phyloP scores from a whole-genome alignment of 2,113 vertebrate genomes.

The Haplotaxodon microlepis region DNA sequence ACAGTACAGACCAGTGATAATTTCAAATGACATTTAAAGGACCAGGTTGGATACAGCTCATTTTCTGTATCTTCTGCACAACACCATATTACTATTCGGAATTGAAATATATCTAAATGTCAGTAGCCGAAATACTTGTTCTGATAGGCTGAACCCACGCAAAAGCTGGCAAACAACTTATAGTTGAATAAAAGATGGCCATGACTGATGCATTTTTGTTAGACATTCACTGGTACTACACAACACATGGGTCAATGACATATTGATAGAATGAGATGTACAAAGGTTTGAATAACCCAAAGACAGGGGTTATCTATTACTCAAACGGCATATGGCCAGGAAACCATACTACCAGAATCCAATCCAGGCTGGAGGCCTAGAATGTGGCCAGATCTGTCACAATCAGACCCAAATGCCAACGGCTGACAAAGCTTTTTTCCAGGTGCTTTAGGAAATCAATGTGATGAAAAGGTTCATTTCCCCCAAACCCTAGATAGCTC shows the following conservation, averaged over 20 bases:
- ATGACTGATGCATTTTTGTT: slow-evolving; percentile 6
- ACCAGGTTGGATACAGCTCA: neutral
- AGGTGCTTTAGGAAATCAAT: slow-evolving; percentile 72
- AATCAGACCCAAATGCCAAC: slow-evolving; percentile 68
- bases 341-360: slow-evolving; percentile 19
- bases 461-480: slow-evolving; percentile 74
- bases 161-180: neutral
- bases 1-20: neutral
- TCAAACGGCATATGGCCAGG: slow-evolving; percentile 30
- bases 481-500: slow-evolving; percentile 54
- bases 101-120: slow-evolving; percentile 1
- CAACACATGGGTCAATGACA: slow-evolving; percentile 7
- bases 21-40: slow-evolving; percentile 30
- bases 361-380: slow-evolving; percentile 45
- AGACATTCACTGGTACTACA: neutral
- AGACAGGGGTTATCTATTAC: slow-evolving; percentile 61
- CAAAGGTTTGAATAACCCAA: slow-evolving; percentile 57
- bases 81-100: neutral
- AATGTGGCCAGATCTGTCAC: slow-evolving; percentile 64
- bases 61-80: neutral
- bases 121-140: neutral
- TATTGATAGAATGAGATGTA: slow-evolving; percentile 37
- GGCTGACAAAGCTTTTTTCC: slow-evolving; percentile 70
- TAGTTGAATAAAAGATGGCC: slow-evolving; percentile 5
- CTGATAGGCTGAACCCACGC: neutral